Conservation (phyloP, 2,113 vertebrate species). For the Hyperoodon ampullatus region DNA sequence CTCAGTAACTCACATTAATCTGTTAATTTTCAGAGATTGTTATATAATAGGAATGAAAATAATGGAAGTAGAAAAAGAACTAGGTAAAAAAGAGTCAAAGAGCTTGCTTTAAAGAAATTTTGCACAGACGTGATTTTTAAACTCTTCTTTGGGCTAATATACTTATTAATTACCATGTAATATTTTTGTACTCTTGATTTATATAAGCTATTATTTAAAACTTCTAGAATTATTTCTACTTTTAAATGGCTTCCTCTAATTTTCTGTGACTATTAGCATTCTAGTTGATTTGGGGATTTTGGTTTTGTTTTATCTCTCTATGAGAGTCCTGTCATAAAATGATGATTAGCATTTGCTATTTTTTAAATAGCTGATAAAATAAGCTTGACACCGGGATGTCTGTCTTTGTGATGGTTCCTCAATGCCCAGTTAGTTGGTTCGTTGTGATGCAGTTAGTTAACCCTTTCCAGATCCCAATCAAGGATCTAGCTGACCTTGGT, state of each 20-base stretch:
- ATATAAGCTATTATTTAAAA: neutral
- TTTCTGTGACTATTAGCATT: neutral
- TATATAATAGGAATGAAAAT: neutral
- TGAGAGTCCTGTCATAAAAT: neutral
- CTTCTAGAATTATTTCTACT: neutral
- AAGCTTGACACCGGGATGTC: neutral
- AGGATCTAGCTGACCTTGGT: neutral
- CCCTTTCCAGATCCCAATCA: neutral
- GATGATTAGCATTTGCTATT: neutral
- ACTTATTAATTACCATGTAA: neutral
- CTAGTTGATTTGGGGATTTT: neutral
- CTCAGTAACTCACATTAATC: neutral
- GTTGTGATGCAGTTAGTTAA: neutral
- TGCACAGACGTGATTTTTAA: neutral
- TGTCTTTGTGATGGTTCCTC: neutral
- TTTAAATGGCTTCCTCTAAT: neutral
- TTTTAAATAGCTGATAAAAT: slow-evolving; percentile 48
- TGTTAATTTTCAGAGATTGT: slow-evolving; percentile 13
- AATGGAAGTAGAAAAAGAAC: neutral
- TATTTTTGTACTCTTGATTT: neutral
- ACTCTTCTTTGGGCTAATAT: neutral
- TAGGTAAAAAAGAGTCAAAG: neutral
- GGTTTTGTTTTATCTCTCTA: neutral
- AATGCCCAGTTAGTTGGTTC: neutral
- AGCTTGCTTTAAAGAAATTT: neutral